Evolutionary conservation across 1,140 invertebrate genomes (phyloP), one percentile per base, ranked within the genome.

Genomic region (Drosophila carrolli): DNA sequence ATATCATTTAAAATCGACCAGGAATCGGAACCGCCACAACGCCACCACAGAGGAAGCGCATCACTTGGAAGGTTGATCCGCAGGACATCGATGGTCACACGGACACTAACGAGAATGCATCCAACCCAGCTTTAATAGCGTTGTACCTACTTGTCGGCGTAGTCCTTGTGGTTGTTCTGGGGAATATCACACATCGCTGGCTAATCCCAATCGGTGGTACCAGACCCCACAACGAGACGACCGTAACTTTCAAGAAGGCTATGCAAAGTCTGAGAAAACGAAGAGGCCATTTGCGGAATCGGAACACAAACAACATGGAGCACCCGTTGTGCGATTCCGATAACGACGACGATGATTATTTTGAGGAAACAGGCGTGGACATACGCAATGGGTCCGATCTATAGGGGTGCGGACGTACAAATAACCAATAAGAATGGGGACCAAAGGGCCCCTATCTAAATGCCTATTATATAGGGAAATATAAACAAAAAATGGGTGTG

Each of bases 311-410:
- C 11, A 48, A 60, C 11, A 9, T 35, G 7, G 19, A 7, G 7
- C 13, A 61, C 3, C 35, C 51, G 4, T 29, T 84, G 5, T 66
- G 58, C 46, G 46, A 47, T 13, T 40, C 44, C 4, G 71, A 72
- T 46, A 55, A 67, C 41, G 72, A 50, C 14, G 54, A 65, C n/a
- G 63, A 51, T 1, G 56, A 70, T 14, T 59, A 60, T 23, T 78
- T 76, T 8, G 81, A 81, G 59, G 81, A 85, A 71, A 62, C 81
- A 73, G 81, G 67, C 59, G 81, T 76, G 35, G 72, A 84, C 32
- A 77, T 68, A 50, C 62, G 81, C n/a, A 51, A 61, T 66, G 62
- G 60, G 8, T 58, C 72, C 0, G 66, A 73, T 38, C 66, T 84
- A 7, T 81, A 32, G 13, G 29, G 11, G 11, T 14, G 19, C 23